phyloP scores from a whole-genome alignment of 2,797 vertebrate species.

The Acrossocheilus fasciatus region DNA sequence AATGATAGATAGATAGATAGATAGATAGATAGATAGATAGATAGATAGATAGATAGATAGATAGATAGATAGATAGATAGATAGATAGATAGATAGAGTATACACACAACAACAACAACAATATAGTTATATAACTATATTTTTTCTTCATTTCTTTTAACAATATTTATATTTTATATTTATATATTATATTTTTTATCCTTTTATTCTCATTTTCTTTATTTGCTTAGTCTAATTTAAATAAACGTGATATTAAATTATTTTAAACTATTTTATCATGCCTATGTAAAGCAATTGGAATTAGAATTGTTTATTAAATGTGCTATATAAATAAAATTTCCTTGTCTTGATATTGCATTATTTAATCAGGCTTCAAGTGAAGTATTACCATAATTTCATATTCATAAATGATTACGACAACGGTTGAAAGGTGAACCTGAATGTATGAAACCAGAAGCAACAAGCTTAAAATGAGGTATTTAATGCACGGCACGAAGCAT shows the following conservation, averaged over 20 bases:
- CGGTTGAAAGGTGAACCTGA: neutral
- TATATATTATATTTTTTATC: neutral
- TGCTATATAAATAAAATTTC: neutral
- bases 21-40: too few species aligned
- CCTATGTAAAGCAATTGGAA: neutral
- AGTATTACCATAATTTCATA: neutral
- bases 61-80: too few species aligned
- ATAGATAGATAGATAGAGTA: too few species aligned
- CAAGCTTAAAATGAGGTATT: neutral
- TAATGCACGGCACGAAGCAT: conserved; percentile 14
- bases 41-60: too few species aligned
- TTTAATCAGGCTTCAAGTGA: conserved; percentile 9
- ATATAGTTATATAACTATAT: neutral
- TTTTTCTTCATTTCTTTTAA: neutral
- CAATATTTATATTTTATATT: neutral
- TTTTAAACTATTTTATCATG: neutral
- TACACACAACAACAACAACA: neutral
- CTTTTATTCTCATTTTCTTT: neutral
- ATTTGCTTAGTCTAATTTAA: neutral
- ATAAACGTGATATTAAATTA: neutral
- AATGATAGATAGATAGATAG: too few species aligned
- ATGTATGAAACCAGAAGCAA: conserved; percentile 5
- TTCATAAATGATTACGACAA: neutral
- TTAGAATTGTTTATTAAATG: neutral
- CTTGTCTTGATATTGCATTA: neutral